Base-by-base conservation (phyloP, 2,113 vertebrate species). In the Leptobrachium leishanense region DNA sequence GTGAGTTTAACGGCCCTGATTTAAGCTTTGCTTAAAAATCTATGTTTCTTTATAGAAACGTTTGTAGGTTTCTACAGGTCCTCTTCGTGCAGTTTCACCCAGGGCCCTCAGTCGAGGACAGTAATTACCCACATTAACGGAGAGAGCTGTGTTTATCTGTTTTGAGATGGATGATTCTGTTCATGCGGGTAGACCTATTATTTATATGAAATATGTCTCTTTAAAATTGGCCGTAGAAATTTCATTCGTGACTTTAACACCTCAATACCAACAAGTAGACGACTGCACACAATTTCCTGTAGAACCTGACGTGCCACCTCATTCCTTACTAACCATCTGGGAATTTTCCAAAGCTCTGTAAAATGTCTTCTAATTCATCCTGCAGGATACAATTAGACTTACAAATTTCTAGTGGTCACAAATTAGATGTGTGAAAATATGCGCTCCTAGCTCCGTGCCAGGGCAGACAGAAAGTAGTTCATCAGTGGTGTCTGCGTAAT, bases 381-480 rank as follows among this genome's bases (percentile, higher is more conserved):
- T 20, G 63, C 13, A 72, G 83, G 44, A 67, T 5, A 50, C 64
- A 68, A 81, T 81, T 74, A 74, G 44, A 46, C 59, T 59, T 55
- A 74, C 78, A 81, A 68, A 67, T 79, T 75, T 70, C 59, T 50
- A 1, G 53, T 9, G 70, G 68, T 50, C 41, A 12, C 77, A 71
- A 73, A 79, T 84, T 74, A 77, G 57, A 86, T 75, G 50, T 75
- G 42, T 70, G 54, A 69, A 83, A 86, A 39, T 42, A n/a, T 39
- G 64, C 2, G 39, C 67, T 43, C 55, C 70, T 84, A 84, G 43
- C 67, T 77, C 77, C 85, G 43, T 43, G 77, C 10, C 5, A 31
- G 65, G 78, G 81, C 78, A 83, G 77, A 43, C 1, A 2, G 74
- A 81, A 86, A 76, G 40, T 74, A 83, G 84, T 85, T 83, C 84